Base-by-base conservation (phyloP, 2,113 vertebrate species). In the Alosa alosa region DNA sequence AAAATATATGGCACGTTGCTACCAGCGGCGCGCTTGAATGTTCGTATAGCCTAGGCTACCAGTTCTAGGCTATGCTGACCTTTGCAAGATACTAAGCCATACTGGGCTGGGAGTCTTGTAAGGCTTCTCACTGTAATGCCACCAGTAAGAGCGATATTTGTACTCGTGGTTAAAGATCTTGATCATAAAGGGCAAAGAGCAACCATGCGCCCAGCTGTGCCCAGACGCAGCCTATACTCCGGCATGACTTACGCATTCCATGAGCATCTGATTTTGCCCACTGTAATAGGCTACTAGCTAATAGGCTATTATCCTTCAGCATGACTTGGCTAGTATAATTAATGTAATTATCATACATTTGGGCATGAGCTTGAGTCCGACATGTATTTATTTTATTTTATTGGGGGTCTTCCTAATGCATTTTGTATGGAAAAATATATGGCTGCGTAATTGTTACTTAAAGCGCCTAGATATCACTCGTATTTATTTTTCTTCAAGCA, bases 131-230 rank as follows among this genome's bases (percentile, higher is more conserved):
- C n/a, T 78, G 72, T 41, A 15, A 78, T 78, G 5, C 25, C 36
- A 39, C 9, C 10, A 39, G n/a, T 72, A 31, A 10, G 22, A 78
- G 36, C 72, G 72, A 75, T 75, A 31, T 17, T 39, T 0, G 4
- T 10, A 75, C 10, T 75, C 10, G 36, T 39, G 11, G 72, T 18
- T 52, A 60, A 60, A 78, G 31, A 11, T 15, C 72, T 78, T 78
- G 31, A 78, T 75, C 68, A 75, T 75, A 75, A 75, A 39, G 68
- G 68, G 68, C 36, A 78, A 78, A 78, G 72, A 78, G 31, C 72
- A 78, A 36, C 88, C 86, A 64, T 89, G 81, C 82, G 60, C 72
- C 17, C 72, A 64, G 55, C 60, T 82, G 78, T 82, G 78, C 36
- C 0, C 31, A 41, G 72, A 78, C 72, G 72, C 13, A 17, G 31